Evolutionary conservation across 2,113 vertebrate species (phyloP).

Genomic region (Phoxinus phoxinus): DNA sequence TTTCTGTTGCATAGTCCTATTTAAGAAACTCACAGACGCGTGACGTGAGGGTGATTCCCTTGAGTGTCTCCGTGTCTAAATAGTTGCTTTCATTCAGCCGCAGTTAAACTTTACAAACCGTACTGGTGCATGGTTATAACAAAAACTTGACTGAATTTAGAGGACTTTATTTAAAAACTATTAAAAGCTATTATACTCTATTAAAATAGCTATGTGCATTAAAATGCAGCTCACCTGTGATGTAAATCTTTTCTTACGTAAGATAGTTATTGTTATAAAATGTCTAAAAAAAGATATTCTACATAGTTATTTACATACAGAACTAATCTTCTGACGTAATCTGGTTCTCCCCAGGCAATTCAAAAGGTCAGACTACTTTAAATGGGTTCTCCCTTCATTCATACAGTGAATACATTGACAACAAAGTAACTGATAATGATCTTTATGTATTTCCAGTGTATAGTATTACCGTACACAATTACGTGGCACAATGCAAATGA

Average conservation of each 20-base stretch:
- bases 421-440: conserved; percentile 20
- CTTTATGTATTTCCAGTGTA: neutral
- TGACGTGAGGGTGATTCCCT: conserved; percentile 5
- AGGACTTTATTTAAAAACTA: neutral
- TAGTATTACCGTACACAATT: neutral
- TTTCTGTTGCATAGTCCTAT: neutral
- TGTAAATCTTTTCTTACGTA: neutral
- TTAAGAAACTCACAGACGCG: neutral
- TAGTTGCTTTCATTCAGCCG: neutral
- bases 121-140: neutral
- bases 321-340: conserved; percentile 18
- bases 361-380: conserved; percentile 20
- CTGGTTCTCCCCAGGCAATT: conserved; percentile 27
- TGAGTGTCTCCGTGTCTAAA: neutral
- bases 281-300: conserved; percentile 14
- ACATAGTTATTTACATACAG: neutral
- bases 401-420: neutral
- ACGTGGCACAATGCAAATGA: neutral
- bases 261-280: neutral
- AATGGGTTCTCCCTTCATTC: conserved; percentile 37
- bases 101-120: neutral
- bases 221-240: neutral
- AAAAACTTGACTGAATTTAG: neutral
- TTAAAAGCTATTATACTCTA: neutral
- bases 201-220: neutral